Percentiles rank a stretch among this genome's conserved stretches.
phyloP scores from a whole-genome alignment of 2,113 vertebrate genomes.

The Baryphthengus martii region DNA sequence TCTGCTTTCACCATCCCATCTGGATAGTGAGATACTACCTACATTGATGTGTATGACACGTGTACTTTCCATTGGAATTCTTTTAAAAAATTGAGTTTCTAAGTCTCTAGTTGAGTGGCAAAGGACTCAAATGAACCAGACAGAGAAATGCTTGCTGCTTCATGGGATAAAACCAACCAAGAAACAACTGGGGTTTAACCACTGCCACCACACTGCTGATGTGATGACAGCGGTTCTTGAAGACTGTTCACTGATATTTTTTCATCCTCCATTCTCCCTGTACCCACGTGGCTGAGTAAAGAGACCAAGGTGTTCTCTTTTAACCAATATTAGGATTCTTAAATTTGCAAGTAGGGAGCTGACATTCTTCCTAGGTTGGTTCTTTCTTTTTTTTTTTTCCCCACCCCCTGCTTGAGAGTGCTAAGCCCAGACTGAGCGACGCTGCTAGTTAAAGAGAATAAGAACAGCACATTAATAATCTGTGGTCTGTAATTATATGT shows the following conservation, averaged over 20 bases:
- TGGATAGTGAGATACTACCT: not conserved
- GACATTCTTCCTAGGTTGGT: not conserved
- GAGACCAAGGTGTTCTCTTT: not conserved
- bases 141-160: not conserved
- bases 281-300: not conserved
- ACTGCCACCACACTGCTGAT: not conserved
- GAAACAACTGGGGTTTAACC: not conserved
- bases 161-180: not conserved
- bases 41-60: not conserved
- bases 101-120: not conserved
- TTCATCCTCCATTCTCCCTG: not conserved
- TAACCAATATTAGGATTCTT: not conserved
- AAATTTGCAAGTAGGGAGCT: not conserved
- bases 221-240: not conserved
- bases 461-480: not conserved
- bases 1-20: not conserved
- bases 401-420: not conserved
- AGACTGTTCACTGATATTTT: not conserved
- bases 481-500: conserved; percentile 29
- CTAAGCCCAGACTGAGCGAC: conserved; percentile 1
- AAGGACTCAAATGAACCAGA: not conserved
- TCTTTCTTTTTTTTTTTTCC: not conserved
- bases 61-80: not conserved
- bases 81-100: not conserved
- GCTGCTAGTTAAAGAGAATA: not conserved